Percentiles rank a stretch among this genome's conserved stretches.
Evolutionary conservation across 2,113 vertebrate genomes (phyloP).

Genomic region (Vulpes vulpes): DNA sequence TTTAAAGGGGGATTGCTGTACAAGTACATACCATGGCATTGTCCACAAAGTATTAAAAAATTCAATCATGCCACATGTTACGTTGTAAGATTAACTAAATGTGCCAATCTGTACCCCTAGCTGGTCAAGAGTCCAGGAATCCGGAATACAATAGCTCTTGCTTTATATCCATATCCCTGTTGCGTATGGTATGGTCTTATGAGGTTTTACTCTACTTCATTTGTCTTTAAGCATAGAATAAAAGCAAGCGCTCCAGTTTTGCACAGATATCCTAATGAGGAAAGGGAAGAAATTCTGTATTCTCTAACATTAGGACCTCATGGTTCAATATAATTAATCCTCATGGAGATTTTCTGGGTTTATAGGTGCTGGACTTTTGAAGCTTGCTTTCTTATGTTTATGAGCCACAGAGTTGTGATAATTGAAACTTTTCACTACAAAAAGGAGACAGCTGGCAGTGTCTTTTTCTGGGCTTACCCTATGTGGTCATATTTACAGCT

Average conservation of each 20-base stretch:
- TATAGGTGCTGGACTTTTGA: not conserved
- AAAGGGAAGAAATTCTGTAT: not conserved
- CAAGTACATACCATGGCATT: not conserved
- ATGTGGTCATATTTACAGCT: constrained; percentile 58
- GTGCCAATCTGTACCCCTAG: not conserved
- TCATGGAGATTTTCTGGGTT: not conserved
- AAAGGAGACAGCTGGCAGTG: constrained; percentile 71
- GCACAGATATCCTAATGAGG: not conserved
- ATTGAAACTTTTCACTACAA: constrained; percentile 68
- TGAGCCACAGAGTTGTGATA: constrained; percentile 29
- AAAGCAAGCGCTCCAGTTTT: not conserved
- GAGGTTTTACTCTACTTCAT: not conserved
- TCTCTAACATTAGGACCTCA: not conserved
- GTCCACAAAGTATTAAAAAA: not conserved
- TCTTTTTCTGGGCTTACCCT: constrained; percentile 52
- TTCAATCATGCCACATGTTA: not conserved
- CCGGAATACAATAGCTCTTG: not conserved
- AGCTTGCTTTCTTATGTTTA: constrained; percentile 44
- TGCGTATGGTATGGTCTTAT: not conserved
- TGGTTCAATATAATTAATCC: not conserved
- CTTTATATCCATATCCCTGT: not conserved
- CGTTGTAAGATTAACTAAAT: not conserved
- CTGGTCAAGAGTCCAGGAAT: not conserved
- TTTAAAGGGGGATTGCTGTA: not conserved
- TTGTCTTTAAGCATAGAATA: not conserved